phyloP scores from a whole-genome alignment of 2,888 invertebrate species.

The Chelonus formosanus region DNA sequence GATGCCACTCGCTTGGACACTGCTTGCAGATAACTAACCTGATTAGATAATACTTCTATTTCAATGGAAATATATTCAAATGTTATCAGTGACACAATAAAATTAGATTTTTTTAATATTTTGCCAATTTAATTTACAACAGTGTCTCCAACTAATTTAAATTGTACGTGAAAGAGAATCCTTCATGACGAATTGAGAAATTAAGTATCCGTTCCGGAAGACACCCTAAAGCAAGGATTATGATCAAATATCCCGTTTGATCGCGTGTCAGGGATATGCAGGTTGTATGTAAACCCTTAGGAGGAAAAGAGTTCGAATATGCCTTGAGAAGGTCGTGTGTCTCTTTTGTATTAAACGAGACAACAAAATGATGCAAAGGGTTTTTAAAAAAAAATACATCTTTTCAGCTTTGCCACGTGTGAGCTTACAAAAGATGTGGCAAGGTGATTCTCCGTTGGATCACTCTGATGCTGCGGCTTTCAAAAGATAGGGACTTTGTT shows the following conservation, averaged over 20 bases:
- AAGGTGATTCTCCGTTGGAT: constrained; percentile 50
- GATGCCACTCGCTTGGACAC: too few species aligned
- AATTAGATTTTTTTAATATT: too few species aligned
- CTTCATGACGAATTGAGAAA: constrained; percentile 39
- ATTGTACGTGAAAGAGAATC: constrained; percentile 3
- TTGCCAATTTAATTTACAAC: too few species aligned
- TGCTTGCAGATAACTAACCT: too few species aligned
- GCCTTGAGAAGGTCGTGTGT: constrained; percentile 42
- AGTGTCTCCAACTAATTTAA: too few species aligned
- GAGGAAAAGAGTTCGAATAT: constrained; percentile 30
- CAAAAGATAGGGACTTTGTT: constrained; percentile 11
- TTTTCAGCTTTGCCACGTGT: constrained; percentile 58
- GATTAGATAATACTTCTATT: too few species aligned
- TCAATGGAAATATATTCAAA: too few species aligned
- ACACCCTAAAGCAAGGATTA: constrained; percentile 40
- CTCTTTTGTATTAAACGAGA: constrained; percentile 36
- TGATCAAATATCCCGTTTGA: constrained; percentile 38
- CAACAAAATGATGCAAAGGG: constrained; percentile 41
- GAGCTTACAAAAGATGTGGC: constrained; percentile 59
- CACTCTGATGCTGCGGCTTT: constrained; percentile 18
- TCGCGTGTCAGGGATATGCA: constrained; percentile 44
- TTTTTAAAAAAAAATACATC: constrained; percentile 36
- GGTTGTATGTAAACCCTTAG: constrained; percentile 35
- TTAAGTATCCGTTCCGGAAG: constrained; percentile 45
- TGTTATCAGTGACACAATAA: too few species aligned